phyloP scores from a whole-genome alignment of 2,797 vertebrate genomes.

The Etheostoma nigrum region DNA sequence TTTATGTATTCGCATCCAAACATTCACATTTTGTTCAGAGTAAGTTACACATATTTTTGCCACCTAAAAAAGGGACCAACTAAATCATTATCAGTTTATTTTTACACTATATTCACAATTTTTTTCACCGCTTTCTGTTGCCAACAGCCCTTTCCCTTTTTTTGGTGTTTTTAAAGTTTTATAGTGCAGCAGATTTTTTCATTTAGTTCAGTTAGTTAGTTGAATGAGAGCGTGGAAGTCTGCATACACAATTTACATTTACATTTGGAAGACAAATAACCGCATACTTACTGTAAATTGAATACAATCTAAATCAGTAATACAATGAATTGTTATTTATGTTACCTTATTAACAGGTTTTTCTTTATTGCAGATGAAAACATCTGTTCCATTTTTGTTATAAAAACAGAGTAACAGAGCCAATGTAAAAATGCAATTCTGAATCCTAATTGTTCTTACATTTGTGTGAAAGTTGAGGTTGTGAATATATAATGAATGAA shows the following conservation, averaged over 20 bases:
- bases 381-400: neutral
- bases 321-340: neutral
- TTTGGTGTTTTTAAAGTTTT: neutral
- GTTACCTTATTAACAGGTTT: neutral
- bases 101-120: no score
- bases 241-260: neutral
- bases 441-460: neutral
- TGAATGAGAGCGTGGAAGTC: neutral
- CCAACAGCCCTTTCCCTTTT: neutral
- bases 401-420: neutral
- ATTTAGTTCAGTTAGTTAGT: neutral
- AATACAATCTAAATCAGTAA: neutral
- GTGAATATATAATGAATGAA: slow-evolving; percentile 7
- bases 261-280: neutral
- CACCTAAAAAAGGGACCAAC: no score
- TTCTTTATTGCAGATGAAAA: neutral
- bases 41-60: no score
- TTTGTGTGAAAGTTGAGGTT: slow-evolving; percentile 4
- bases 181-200: neutral
- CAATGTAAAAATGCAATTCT: neutral
- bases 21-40: no score
- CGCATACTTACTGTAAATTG: neutral
- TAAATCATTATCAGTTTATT: no score
- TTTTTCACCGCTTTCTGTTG: no score
- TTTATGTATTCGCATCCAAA: no score